phyloP scores from a whole-genome alignment of 2,888 invertebrate genomes.

The Physocephala rufipes region DNA sequence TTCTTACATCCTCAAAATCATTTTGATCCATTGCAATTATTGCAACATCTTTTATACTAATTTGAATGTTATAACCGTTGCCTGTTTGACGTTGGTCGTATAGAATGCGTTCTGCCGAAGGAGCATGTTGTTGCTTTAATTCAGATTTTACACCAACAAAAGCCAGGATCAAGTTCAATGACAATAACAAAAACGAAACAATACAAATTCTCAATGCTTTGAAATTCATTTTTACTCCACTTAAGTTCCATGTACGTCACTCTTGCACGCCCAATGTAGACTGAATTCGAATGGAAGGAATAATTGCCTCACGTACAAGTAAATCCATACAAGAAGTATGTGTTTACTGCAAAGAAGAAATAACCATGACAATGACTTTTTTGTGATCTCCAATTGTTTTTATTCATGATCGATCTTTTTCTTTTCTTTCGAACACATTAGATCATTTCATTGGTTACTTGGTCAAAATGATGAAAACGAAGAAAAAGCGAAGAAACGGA shows the following conservation, averaged over 20 bases:
- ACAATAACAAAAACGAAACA: no score
- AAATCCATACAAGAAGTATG: slow-evolving; percentile 7
- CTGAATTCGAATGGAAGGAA: slow-evolving; percentile 35
- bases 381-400: no score
- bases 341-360: not conserved
- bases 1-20: slow-evolving; percentile 59
- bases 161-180: slow-evolving; percentile 4
- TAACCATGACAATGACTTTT: not conserved
- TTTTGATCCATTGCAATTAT: slow-evolving; percentile 70
- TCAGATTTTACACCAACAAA: slow-evolving; percentile 5
- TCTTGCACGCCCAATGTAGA: slow-evolving; percentile 31
- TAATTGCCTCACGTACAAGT: not conserved
- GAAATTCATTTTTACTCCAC: slow-evolving; percentile 16
- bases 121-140: no score
- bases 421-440: no score
- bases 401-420: no score
- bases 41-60: slow-evolving; percentile 81
- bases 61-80: slow-evolving; percentile 76
- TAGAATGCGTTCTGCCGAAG: slow-evolving; percentile 56
- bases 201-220: no score
- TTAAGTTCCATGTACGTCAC: slow-evolving; percentile 32
- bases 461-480: no score
- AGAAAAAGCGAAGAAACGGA: no score
- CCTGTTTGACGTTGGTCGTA: slow-evolving; percentile 81
- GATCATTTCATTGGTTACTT: no score